These are phyloP conservation scores for Ammospiza maritima DNA, from an alignment of 2,797 vertebrate genomes.

Conservation along the genomic window DNA sequence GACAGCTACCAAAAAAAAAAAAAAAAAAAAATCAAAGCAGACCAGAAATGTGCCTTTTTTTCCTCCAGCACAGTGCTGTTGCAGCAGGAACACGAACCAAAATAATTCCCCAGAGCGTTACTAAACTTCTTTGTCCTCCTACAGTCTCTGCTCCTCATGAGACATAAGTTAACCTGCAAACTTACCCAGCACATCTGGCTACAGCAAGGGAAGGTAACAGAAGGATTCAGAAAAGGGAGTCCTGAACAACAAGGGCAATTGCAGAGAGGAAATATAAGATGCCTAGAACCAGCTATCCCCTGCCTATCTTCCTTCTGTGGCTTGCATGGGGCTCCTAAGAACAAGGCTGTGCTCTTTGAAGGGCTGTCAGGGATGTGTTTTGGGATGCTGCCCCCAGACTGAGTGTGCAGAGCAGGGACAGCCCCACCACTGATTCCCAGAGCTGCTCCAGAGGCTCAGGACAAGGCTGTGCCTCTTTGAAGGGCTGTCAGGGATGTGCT, in stretches of 20 bases:
- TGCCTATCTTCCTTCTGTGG: background rate
- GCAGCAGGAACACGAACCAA: background rate
- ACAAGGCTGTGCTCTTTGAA: background rate
- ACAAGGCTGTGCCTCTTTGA: background rate
- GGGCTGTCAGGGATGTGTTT: no score
- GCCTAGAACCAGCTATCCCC: background rate
- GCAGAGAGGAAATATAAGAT: background rate
- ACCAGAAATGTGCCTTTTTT: background rate
- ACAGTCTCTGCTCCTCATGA: background rate
- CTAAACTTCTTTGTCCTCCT: background rate
- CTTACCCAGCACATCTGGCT: background rate
- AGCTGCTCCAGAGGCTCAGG: no score
- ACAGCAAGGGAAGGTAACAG: background rate
- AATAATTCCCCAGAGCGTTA: background rate
- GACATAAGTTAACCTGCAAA: background rate
- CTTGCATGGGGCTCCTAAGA: background rate
- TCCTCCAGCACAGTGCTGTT: rapidly evolving
- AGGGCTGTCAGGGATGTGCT: background rate
- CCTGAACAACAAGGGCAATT: background rate
- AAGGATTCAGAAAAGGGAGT: background rate
- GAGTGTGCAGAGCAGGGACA: no score
- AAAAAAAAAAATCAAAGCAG: background rate
- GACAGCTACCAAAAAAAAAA: background rate
- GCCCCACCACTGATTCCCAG: no score
- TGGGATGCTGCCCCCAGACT: no score